Conservation (phyloP, 2,113 vertebrate species). For the Anoura caudifer region DNA sequence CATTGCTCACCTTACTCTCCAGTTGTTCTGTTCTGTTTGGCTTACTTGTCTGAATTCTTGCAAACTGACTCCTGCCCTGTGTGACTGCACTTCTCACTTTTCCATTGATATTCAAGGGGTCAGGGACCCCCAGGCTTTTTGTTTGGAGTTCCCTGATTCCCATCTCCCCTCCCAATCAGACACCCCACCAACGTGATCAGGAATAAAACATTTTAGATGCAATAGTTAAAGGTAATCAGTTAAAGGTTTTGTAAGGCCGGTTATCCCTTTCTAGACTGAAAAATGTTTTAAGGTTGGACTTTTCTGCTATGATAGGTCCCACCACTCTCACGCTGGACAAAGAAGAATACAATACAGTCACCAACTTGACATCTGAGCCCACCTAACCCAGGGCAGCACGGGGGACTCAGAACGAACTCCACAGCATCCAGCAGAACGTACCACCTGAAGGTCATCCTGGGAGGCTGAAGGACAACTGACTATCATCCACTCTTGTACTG, state of each 20-base stretch:
- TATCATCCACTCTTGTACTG: fast-evolving
- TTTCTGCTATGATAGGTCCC: background rate
- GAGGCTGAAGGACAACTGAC: background rate
- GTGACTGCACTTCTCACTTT: background rate
- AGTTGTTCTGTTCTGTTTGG: background rate
- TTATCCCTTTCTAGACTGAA: background rate
- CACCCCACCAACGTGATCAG: background rate
- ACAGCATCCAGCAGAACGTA: background rate
- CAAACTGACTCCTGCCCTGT: background rate
- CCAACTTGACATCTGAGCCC: background rate
- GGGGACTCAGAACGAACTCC: background rate
- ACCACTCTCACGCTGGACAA: background rate
- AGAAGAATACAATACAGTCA: background rate
- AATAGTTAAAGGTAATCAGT: background rate
- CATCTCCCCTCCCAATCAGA: background rate
- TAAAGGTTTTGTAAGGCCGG: background rate
- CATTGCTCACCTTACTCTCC: background rate
- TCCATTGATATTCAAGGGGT: background rate
- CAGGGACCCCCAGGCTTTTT: background rate
- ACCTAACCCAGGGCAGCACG: background rate
- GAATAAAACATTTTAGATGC: background rate
- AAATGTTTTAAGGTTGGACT: background rate
- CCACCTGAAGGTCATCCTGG: background rate
- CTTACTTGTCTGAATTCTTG: background rate
- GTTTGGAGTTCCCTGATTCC: background rate